Conservation (phyloP, 2,113 vertebrate species). For the Campylorhamphus procurvoides region DNA sequence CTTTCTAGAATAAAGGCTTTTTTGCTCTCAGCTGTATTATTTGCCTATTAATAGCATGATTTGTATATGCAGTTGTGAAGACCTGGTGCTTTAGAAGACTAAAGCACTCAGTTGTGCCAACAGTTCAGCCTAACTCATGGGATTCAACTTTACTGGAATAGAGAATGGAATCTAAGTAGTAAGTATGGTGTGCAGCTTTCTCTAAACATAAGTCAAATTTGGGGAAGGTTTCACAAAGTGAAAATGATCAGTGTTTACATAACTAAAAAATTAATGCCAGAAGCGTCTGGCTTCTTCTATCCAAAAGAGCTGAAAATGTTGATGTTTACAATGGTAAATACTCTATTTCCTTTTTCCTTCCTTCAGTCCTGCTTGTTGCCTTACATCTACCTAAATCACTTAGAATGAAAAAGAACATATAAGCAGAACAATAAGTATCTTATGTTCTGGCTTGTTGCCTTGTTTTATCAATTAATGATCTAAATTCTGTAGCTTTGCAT, state of each 20-base stretch:
- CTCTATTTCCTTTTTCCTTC: not conserved
- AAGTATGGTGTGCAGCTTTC: not conserved
- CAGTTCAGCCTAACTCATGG: not conserved
- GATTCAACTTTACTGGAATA: not conserved
- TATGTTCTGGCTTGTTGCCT: not conserved
- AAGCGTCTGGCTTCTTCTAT: not conserved
- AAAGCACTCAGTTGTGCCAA: not conserved
- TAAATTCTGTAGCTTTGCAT: not conserved
- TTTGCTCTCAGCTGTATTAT: not conserved
- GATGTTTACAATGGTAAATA: not conserved
- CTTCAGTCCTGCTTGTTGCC: not conserved
- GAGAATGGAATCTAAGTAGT: not conserved
- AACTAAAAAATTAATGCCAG: not conserved
- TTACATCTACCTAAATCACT: not conserved
- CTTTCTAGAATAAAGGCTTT: not conserved
- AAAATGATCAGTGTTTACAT: not conserved
- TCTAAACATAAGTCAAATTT: not conserved
- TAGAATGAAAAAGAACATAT: not conserved
- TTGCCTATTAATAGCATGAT: not conserved
- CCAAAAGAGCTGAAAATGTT: not conserved
- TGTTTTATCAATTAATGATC: not conserved
- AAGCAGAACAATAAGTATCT: not conserved
- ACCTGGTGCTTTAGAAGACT: not conserved
- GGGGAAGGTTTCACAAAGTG: not conserved
- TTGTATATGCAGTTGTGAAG: not conserved